Base-by-base conservation (phyloP, 2,888 invertebrate genomes). In the Furcula furcula region DNA sequence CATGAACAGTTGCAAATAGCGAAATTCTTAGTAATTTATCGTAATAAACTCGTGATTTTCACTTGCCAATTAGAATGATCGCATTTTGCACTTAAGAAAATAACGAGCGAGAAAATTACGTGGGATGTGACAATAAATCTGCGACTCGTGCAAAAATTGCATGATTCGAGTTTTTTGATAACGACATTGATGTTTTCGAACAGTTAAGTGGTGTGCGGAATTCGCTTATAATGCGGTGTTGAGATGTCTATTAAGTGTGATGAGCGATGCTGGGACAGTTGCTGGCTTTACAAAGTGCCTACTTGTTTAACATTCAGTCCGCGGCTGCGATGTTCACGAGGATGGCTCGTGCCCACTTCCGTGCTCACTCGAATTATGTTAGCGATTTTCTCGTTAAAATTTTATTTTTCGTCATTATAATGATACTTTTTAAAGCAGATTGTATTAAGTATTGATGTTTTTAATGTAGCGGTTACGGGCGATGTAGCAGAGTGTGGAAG, bases 1-100 rank as follows among this genome's bases (percentile, higher is more conserved):
- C 70, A 55, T 44, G 72, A 76, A 77, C 78, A 75, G 74, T 78
- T 78, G 77, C 78, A 74, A 83, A 84, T 82, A 83, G 82, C 73
- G 48, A 79, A 80, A 72, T 67, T 63, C 55, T 67, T 65, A 64
- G 58, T 58, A 65, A 66, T 60, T 64, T 65, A 65, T 63, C 61
- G 61, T 53, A 42, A 33, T 41, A 51, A 50, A 56, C 49, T 37
- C 47, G 57, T 57, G 55, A 64, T 62, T 68, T 67, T 66, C 46
- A 55, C 37, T 46, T 47, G 55, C 59, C 68, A 71, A 74, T 73
- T 74, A 65, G 54, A 36, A 31, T 34, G 44, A 46, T 52, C 45
- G 45, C 33, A 40, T 36, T 59, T 55, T 59, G 57, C 57, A 55
- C 57, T 64, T 56, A 38, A 28, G 39, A 36, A 30, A 52, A 51